Evolutionary conservation across 2,888 invertebrate species (phyloP).

Genomic region (Seira sanloemensis): DNA sequence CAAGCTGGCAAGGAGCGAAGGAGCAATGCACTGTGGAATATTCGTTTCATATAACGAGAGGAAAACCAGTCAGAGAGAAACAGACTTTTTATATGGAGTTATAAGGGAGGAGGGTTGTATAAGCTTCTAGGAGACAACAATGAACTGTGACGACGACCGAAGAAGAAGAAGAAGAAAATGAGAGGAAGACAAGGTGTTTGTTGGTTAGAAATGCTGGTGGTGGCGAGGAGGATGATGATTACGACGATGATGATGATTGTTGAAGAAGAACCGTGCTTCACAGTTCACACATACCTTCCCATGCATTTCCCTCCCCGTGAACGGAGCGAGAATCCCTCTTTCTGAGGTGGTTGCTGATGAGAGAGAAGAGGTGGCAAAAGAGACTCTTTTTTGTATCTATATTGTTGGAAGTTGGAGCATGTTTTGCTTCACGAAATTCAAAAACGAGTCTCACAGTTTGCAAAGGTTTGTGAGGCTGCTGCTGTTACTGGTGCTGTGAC

Average conservation of each 20-base stretch:
- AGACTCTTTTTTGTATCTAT: background rate
- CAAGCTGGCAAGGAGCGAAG: background rate
- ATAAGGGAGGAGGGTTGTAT: background rate
- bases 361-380: background rate
- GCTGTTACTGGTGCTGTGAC: background rate
- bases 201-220: background rate
- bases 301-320: background rate
- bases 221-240: background rate
- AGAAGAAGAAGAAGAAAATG: constrained; percentile 32
- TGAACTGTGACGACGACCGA: constrained; percentile 54
- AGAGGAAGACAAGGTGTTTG: constrained; percentile 14
- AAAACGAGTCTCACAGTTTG: background rate
- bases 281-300: constrained; percentile 13
- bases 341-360: background rate
- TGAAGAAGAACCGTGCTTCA: background rate
- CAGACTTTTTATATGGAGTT: background rate
- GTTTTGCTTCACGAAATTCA: background rate
- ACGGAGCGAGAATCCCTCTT: background rate
- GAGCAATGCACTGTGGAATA: constrained; percentile 43
- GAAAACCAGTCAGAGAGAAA: constrained; percentile 41
- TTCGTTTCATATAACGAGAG: constrained; percentile 16
- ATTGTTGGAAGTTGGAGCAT: constrained; percentile 16
- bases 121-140: constrained; percentile 35
- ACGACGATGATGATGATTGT: constrained; percentile 10
- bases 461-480: background rate